Evolutionary conservation across 2,113 vertebrate genomes (phyloP).

Genomic region (Anguilla japonica): DNA sequence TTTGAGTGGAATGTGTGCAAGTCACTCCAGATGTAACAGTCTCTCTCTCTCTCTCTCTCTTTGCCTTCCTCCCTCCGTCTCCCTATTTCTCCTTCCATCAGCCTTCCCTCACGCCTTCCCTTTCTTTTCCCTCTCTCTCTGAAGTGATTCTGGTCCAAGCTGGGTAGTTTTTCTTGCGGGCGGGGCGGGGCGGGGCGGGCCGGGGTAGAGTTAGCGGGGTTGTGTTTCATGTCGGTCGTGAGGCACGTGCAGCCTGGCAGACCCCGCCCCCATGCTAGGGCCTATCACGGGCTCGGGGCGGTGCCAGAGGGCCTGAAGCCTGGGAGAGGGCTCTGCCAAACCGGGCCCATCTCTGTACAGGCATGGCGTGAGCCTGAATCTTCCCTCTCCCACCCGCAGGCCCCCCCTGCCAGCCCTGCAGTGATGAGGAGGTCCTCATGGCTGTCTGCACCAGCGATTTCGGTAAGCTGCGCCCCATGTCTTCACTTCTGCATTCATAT

Average conservation of each 20-base stretch:
- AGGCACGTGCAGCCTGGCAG: slow-evolving; percentile 39
- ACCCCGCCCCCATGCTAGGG: slow-evolving; percentile 16
- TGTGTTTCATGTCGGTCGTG: slow-evolving; percentile 64
- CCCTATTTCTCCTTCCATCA: slow-evolving; percentile 46
- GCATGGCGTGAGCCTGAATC: background rate
- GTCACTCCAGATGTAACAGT: slow-evolving; percentile 69
- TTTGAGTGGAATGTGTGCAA: slow-evolving; percentile 63
- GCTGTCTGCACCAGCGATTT: slow-evolving; percentile 95
- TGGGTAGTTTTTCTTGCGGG: slow-evolving; percentile 50
- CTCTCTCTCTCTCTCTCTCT: slow-evolving; percentile 41
- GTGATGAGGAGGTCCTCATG: slow-evolving; percentile 84
- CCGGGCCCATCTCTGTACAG: no score
- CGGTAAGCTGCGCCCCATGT: slow-evolving; percentile 71
- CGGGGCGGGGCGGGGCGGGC: slow-evolving; percentile 36
- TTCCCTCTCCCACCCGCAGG: slow-evolving; percentile 59
- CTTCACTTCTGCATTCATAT: background rate
- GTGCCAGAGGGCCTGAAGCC: slow-evolving; percentile 24
- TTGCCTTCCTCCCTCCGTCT: slow-evolving; percentile 36
- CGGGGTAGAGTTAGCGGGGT: slow-evolving; percentile 67
- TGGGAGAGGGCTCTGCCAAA: no score
- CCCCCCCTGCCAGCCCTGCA: slow-evolving; percentile 89
- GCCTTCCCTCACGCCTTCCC: slow-evolving; percentile 25
- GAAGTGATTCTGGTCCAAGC: slow-evolving; percentile 71
- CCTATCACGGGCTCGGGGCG: slow-evolving; percentile 26
- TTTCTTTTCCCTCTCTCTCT: slow-evolving; percentile 51